Evolutionary conservation across 2,797 vertebrate genomes (phyloP).

Genomic region (Mus spretus): DNA sequence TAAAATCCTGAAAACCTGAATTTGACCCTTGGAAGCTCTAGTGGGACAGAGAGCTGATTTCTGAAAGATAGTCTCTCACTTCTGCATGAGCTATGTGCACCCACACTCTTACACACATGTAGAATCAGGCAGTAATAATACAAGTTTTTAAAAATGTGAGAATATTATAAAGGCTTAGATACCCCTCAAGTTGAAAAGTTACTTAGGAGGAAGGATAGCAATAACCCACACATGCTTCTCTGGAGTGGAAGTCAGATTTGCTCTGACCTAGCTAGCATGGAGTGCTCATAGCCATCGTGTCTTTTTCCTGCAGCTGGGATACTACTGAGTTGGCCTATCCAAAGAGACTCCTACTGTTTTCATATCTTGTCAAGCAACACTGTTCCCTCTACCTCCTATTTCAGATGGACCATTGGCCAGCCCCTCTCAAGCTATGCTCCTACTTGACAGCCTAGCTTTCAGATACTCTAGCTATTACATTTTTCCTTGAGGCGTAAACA

Average conservation of each 20-base stretch:
- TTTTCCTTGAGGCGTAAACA: neutral
- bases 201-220: neutral
- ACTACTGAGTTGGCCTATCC: neutral
- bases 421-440: neutral
- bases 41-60: neutral
- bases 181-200: neutral
- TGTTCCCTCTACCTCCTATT: neutral
- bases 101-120: neutral
- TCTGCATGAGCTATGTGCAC: neutral
- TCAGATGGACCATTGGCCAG: neutral
- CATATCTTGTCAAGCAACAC: neutral
- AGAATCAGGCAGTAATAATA: neutral
- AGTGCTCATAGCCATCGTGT: neutral
- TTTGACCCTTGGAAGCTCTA: neutral
- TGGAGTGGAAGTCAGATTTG: neutral
- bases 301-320: neutral
- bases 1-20: neutral
- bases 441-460: neutral
- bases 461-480: neutral
- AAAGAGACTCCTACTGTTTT: neutral
- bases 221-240: neutral
- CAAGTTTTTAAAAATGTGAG: neutral
- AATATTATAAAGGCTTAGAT: neutral
- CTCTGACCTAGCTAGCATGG: neutral
- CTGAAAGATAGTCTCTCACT: neutral